A percentile compares a stretch with the other conserved stretches of the same genome.
phyloP scores from a whole-genome alignment of 92 coral and sea anemone species.

The Porites cylindrica region DNA sequence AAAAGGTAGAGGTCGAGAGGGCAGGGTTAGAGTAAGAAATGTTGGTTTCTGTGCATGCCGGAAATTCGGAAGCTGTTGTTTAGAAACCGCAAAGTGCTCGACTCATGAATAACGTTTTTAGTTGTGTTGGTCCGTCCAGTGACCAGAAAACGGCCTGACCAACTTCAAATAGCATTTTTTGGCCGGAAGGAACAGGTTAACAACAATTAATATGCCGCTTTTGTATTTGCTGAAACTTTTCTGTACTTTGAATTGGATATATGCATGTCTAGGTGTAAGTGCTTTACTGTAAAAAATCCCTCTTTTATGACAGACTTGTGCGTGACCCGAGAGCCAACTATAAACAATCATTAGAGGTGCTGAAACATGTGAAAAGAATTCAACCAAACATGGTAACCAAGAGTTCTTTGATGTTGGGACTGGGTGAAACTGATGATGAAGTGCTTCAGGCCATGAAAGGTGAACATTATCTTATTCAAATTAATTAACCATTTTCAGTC shows the following conservation, averaged over 20 bases:
- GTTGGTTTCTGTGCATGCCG: too few species aligned
- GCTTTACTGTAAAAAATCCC: background rate
- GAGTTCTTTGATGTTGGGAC: constrained; percentile 94
- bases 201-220: background rate
- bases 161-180: too few species aligned
- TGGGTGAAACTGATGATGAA: constrained; percentile 96
- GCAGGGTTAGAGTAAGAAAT: too few species aligned
- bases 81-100: too few species aligned
- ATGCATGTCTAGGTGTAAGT: background rate
- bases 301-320: constrained; percentile 67
- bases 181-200: too few species aligned
- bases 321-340: constrained; percentile 99
- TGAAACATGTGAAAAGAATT: constrained; percentile 86
- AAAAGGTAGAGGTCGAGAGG: too few species aligned
- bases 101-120: too few species aligned
- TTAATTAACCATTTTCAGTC: background rate
- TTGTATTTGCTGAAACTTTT: too few species aligned
- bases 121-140: too few species aligned
- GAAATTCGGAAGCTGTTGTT: too few species aligned
- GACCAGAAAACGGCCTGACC: too few species aligned
- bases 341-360: constrained; percentile 88
- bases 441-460: constrained; percentile 94
- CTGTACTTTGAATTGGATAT: background rate
- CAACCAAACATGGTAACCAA: constrained; percentile 92
- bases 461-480: constrained; percentile 1